Conservation (phyloP, 2,888 invertebrate genomes). For the Pecten maximus region DNA sequence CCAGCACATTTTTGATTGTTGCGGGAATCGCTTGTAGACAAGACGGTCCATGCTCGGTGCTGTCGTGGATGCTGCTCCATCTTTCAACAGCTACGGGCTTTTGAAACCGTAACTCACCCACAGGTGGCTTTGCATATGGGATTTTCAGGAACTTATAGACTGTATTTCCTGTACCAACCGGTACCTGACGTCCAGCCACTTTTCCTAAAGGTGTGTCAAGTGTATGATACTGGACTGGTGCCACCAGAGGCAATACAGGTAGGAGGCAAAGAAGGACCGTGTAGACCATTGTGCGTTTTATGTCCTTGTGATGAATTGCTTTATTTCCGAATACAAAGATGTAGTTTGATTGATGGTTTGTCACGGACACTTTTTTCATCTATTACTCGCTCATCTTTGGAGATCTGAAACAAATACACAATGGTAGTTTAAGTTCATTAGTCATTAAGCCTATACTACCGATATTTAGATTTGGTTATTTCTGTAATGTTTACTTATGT, state of each 20-base stretch:
- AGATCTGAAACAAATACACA: background rate
- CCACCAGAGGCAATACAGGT: background rate
- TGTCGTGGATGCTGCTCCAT: background rate
- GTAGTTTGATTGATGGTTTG: background rate
- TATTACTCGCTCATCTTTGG: background rate
- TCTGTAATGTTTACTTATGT: too few species aligned
- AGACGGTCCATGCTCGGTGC: background rate
- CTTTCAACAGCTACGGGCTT: background rate
- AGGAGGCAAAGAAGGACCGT: background rate
- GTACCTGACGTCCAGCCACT: background rate
- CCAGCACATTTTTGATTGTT: background rate
- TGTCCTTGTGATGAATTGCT: background rate
- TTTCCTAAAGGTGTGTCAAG: background rate
- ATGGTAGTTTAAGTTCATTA: too few species aligned
- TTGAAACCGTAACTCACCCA: background rate
- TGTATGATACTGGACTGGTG: conserved; percentile 2
- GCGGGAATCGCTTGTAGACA: background rate
- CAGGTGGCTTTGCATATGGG: background rate
- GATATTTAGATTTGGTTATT: too few species aligned
- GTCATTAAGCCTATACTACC: too few species aligned
- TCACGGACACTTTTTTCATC: background rate
- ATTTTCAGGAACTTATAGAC: background rate
- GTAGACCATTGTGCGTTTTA: background rate
- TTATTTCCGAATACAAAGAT: background rate
- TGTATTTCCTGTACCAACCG: background rate